Percentiles rank a stretch among this genome's conserved stretches.
These are phyloP conservation scores for Esox lucius DNA, from an alignment of 2,797 vertebrate genomes.

Conservation along the genomic window DNA sequence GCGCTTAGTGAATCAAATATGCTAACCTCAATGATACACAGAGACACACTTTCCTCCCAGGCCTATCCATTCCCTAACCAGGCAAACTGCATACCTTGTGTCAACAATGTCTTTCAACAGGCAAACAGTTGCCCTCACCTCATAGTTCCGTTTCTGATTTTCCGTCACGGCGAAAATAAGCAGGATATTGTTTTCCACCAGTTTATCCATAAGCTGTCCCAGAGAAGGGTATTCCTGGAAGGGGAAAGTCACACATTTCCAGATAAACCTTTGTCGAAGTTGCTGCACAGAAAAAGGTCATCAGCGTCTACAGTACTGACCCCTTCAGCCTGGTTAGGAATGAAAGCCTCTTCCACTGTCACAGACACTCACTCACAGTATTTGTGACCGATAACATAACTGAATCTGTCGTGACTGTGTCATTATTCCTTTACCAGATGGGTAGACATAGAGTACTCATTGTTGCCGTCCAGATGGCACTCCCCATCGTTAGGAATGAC, in stretches of 20 bases:
- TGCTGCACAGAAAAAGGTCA: neutral
- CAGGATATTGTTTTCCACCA: slow-evolving; percentile 95
- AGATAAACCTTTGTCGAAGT: neutral
- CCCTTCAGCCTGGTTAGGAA: neutral
- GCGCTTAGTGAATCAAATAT: slow-evolving; percentile 43
- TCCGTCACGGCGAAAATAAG: slow-evolving; percentile 94
- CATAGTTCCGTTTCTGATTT: slow-evolving; percentile 80
- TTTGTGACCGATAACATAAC: neutral
- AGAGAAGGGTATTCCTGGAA: slow-evolving; percentile 93
- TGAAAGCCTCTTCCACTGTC: neutral
- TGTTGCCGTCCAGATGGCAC: slow-evolving; percentile 93
- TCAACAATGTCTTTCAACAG: neutral
- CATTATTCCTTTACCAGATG: slow-evolving; percentile 78
- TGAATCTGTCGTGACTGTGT: neutral
- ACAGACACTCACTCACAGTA: neutral
- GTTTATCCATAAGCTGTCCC: slow-evolving; percentile 93
- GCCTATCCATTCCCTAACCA: slow-evolving; percentile 14
- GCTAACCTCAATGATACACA: slow-evolving; percentile 35
- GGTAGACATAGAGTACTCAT: slow-evolving; percentile 92
- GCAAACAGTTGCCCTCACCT: slow-evolving; percentile 76
- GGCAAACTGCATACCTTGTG: neutral
- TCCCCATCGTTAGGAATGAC: slow-evolving; percentile 94
- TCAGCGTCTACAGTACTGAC: neutral
- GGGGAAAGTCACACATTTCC: neutral
- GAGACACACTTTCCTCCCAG: slow-evolving; percentile 13